Percentiles rank a stretch among this genome's conserved stretches.
phyloP scores from a whole-genome alignment of 1,140 invertebrate genomes.

The Habropoda laboriosa region DNA sequence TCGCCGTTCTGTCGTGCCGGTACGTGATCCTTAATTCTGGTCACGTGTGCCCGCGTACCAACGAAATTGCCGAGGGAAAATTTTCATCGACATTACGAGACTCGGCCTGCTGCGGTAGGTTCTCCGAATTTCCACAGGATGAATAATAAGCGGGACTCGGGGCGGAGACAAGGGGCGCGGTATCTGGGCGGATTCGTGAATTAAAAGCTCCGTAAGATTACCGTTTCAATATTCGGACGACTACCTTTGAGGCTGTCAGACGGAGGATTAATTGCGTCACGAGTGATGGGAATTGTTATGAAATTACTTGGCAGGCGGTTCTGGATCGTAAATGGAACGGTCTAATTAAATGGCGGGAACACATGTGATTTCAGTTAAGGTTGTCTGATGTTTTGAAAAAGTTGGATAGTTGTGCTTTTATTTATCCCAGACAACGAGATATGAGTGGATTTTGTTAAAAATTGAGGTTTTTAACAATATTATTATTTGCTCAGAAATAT shows the following conservation, averaged over 20 bases:
- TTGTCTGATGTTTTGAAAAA: too few relatives aligned
- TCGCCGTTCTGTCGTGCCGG: background rate
- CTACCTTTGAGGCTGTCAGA: background rate
- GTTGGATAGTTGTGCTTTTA: too few relatives aligned
- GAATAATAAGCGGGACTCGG: conserved; percentile 10
- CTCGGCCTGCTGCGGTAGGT: too few relatives aligned
- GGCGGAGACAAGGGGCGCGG: too few relatives aligned
- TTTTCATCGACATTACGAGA: conserved; percentile 13
- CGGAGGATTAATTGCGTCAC: background rate
- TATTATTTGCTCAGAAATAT: too few relatives aligned
- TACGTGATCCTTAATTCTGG: conserved; percentile 13
- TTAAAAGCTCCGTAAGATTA: background rate
- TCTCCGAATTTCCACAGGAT: background rate
- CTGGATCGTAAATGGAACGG: background rate
- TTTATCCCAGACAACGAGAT: too few relatives aligned
- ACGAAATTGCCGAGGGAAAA: conserved; percentile 7
- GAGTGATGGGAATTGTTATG: background rate
- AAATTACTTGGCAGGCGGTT: background rate
- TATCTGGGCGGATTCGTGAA: background rate
- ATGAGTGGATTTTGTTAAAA: too few relatives aligned
- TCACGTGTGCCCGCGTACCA: conserved; percentile 28
- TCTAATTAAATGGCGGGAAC: background rate
- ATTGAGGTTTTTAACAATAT: too few relatives aligned
- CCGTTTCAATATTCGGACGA: background rate
- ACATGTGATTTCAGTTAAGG: background rate